phyloP scores from a whole-genome alignment of 2,888 invertebrate species.

The Malacosoma neustria region DNA sequence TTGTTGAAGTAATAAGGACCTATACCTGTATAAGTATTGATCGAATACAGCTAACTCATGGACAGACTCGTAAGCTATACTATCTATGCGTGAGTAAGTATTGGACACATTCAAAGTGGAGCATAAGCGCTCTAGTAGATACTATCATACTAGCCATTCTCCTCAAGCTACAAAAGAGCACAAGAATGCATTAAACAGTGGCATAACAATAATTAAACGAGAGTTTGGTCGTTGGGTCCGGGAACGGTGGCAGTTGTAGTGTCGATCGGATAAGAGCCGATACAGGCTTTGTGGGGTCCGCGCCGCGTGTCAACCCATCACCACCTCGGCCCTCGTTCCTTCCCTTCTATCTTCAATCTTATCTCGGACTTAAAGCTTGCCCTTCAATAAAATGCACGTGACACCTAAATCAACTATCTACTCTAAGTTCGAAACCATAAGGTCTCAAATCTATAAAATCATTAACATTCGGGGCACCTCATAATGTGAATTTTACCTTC shows the following conservation, averaged over 20 bases:
- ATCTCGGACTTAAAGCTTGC: constrained; percentile 38
- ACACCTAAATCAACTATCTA: not conserved
- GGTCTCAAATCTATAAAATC: not conserved
- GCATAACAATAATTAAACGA: not conserved
- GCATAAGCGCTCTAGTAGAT: too few relatives aligned
- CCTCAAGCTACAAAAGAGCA: too few relatives aligned
- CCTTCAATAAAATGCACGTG: constrained; percentile 14
- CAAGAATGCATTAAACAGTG: not conserved
- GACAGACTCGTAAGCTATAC: too few relatives aligned
- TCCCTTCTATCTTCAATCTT: constrained; percentile 28
- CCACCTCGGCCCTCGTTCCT: constrained; percentile 16
- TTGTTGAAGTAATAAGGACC: too few relatives aligned
- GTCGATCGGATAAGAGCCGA: constrained; percentile 11
- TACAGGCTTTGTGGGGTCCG: constrained; percentile 2
- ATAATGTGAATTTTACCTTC: not conserved
- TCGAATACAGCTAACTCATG: too few relatives aligned
- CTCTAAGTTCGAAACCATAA: not conserved
- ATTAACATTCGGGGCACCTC: not conserved
- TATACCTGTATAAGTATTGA: too few relatives aligned
- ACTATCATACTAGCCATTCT: too few relatives aligned
- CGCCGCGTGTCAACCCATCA: constrained; percentile 13
- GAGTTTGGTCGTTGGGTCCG: constrained; percentile 14
- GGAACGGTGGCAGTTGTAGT: constrained; percentile 6
- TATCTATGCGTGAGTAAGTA: too few relatives aligned
- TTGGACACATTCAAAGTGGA: too few relatives aligned